Conservation (phyloP, 2,888 invertebrate genomes). For the Agrotis puta region DNA sequence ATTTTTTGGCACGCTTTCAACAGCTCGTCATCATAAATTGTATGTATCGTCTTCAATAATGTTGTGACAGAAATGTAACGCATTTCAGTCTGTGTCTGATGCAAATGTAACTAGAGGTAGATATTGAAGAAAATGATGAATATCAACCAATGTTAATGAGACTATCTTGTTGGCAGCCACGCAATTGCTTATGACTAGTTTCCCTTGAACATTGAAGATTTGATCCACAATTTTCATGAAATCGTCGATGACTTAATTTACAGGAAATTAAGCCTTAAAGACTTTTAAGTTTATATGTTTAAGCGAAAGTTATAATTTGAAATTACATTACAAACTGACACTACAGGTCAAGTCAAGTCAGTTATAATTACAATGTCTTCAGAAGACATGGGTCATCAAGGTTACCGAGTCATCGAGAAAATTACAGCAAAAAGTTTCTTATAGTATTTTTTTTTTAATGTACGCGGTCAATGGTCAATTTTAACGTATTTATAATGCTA, state of each 20-base stretch:
- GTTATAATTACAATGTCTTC: neutral
- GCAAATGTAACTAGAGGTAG: conserved; percentile 16
- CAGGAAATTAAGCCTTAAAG: neutral
- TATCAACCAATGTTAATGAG: conserved; percentile 39
- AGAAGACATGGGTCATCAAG: conserved; percentile 27
- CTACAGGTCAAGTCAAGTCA: neutral
- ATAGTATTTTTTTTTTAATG: neutral
- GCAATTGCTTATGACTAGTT: conserved; percentile 9
- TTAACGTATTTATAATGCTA: conserved; percentile 12
- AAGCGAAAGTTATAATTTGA: neutral
- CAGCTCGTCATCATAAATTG: neutral
- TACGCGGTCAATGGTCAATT: conserved; percentile 5
- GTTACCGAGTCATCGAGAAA: conserved; percentile 2
- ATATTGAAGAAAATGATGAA: conserved; percentile 23
- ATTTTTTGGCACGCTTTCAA: neutral
- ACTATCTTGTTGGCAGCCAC: conserved; percentile 7
- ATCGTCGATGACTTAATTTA: neutral
- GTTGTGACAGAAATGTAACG: conserved; percentile 14
- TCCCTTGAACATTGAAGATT: neutral
- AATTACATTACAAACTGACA: conserved; percentile 1
- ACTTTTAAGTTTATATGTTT: neutral
- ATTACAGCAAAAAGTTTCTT: conserved; percentile 13
- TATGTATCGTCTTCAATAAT: neutral
- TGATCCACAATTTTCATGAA: neutral
- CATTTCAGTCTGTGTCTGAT: conserved; percentile 39